A percentile compares a stretch with the other conserved stretches of the same genome.
Evolutionary conservation across 2,113 vertebrate genomes (phyloP).

Genomic region (Brachypodius melanocephalos): DNA sequence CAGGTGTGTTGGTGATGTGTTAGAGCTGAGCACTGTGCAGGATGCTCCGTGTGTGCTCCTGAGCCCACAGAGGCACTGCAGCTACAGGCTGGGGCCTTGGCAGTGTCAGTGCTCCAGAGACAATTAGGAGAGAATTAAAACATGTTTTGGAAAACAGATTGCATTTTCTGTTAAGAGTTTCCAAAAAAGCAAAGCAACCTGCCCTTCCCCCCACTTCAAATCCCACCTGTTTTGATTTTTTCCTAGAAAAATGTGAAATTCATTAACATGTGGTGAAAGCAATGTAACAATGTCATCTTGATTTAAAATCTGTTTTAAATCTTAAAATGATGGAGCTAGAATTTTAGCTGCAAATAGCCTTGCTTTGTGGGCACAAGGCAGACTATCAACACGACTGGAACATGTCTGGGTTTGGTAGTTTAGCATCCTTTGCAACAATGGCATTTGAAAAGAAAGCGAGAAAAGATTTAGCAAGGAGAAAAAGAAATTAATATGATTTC

Average conservation of each 20-base stretch:
- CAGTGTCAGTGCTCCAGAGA: neutral
- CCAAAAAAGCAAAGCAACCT: constrained; percentile 1
- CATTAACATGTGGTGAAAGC: constrained; percentile 60
- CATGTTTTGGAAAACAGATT: neutral
- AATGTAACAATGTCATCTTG: constrained; percentile 31
- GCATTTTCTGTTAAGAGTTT: constrained; percentile 2
- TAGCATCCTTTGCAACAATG: neutral
- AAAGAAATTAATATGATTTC: neutral
- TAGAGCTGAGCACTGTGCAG: neutral
- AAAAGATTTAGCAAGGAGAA: neutral
- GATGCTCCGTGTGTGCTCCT: neutral
- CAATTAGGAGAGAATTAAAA: neutral
- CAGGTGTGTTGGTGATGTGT: neutral
- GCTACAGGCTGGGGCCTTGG: neutral
- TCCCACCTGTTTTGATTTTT: constrained; percentile 54
- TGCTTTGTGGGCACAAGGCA: neutral
- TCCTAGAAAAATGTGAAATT: constrained; percentile 53
- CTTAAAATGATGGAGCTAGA: neutral
- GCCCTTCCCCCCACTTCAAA: neutral
- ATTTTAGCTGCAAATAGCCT: constrained; percentile 3
- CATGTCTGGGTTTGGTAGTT: neutral
- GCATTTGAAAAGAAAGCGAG: neutral
- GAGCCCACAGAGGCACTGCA: neutral
- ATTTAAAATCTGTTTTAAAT: constrained; percentile 64
- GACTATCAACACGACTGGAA: neutral